Percentiles rank a stretch among this genome's conserved stretches.
These are phyloP conservation scores for Zaprionus lachaisei DNA, from an alignment of 1,140 invertebrate genomes.

Conservation along the genomic window DNA sequence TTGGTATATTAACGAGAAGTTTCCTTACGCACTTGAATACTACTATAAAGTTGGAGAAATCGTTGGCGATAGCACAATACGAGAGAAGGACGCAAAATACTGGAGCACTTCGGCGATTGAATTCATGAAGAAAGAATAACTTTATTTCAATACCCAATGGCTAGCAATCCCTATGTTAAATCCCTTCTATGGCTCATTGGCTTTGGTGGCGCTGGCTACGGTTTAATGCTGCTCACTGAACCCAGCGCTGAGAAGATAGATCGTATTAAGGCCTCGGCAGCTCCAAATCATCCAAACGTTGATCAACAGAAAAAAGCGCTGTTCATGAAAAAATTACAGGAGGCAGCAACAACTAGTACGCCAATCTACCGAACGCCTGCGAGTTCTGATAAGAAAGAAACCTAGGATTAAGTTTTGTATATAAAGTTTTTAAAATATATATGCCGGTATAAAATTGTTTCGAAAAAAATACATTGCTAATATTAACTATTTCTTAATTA, in stretches of 20 bases:
- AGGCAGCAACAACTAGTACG: slow-evolving; percentile 54
- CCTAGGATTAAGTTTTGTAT: slow-evolving; percentile 22
- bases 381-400: slow-evolving; percentile 52
- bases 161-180: slow-evolving; percentile 84
- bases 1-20: slow-evolving; percentile 87
- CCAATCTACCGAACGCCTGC: slow-evolving; percentile 52
- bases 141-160: slow-evolving; percentile 68
- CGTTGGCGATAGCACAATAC: slow-evolving; percentile 85
- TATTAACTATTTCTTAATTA: not conserved
- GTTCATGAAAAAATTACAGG: slow-evolving; percentile 73
- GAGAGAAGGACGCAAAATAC: slow-evolving; percentile 85
- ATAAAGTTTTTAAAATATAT: slow-evolving; percentile 32
- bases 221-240: slow-evolving; percentile 85
- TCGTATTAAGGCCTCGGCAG: slow-evolving; percentile 82
- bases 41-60: slow-evolving; percentile 87
- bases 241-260: slow-evolving; percentile 86
- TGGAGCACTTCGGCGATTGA: slow-evolving; percentile 83
- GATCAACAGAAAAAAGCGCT: slow-evolving; percentile 62
- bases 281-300: slow-evolving; percentile 20
- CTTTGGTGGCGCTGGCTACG: slow-evolving; percentile 86
- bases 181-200: slow-evolving; percentile 86
- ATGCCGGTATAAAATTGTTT: not conserved
- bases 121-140: slow-evolving; percentile 53
- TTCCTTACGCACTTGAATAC: slow-evolving; percentile 86
- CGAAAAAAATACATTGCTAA: not conserved